Base-by-base conservation (phyloP, 2,797 vertebrate species). In the Eulemur mongoz region DNA sequence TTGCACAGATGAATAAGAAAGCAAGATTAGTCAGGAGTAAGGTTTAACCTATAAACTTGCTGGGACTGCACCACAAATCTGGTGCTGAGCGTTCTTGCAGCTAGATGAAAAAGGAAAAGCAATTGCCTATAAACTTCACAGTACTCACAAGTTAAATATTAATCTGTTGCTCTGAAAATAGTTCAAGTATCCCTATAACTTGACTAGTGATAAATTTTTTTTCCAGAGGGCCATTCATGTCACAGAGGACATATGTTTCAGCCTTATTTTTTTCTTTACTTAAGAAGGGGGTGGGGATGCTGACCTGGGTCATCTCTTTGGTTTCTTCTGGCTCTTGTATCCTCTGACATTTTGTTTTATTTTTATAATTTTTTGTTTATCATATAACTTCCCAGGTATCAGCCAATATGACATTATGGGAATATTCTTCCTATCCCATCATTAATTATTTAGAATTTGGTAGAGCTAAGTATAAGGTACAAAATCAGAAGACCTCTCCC, bases 101-200 rank as follows among this genome's bases (percentile, higher is more conserved):
- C 75, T 73, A 59, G 91, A 91, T 93, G 59, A 91, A 97, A 95
- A 72, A 95, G 30, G 59, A 84, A 94, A 94, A 79, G 79, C 75
- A 85, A 91, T 97, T 96, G 43, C 48, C 80, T 79, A 40, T 78
- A 87, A 93, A 89, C 48, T 50, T 91, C 75, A 96, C 27, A 88
- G 83, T 65, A 76, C 78, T 90, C 80, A 70, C 86, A 85, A 95
- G 70, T 96, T 97, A 97, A 97, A 89, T 92, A 96, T 89, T 91
- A 97, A 94, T 95, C 93, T 40, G 30, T 93, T 94, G 79, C 86
- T 93, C 14, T 5, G 80, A 86, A 94, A 93, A 93, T 69, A 91
- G 45, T 80, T 96, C 52, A 93, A 95, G 70, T 70, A 63, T 83
- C 57, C 52, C 70, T 89, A 23, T 48, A 91, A 96, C 86, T 93